phyloP scores from a whole-genome alignment of 2,797 vertebrate species.

The Melanitta fusca region DNA sequence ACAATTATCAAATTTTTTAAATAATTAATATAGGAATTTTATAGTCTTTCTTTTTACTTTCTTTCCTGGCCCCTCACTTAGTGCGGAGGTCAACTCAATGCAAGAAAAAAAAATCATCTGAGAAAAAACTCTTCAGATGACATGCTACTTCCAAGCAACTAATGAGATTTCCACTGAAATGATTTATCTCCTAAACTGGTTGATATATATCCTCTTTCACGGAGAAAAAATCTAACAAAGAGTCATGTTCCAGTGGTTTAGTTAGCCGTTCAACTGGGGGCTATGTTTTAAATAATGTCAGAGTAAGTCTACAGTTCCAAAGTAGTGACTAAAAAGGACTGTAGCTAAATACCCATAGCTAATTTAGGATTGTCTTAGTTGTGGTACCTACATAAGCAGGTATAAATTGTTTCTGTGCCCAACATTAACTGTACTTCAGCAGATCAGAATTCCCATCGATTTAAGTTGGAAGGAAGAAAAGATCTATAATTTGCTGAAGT shows the following conservation, averaged over 20 bases:
- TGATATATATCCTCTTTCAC: background rate
- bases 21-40: background rate
- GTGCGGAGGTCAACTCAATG: background rate
- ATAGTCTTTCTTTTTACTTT: background rate
- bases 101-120: background rate
- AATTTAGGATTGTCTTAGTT: background rate
- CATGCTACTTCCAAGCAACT: background rate
- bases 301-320: background rate
- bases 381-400: background rate
- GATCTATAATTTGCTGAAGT: background rate
- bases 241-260: background rate
- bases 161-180: background rate
- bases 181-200: background rate
- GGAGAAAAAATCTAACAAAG: background rate
- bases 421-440: background rate
- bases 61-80: background rate
- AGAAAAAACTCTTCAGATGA: background rate
- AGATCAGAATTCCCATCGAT: constrained; percentile 15
- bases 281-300: background rate
- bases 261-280: background rate
- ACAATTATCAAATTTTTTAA: background rate
- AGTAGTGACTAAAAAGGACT: background rate
- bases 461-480: background rate
- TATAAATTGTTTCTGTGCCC: background rate
- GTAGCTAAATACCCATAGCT: background rate